phyloP scores from a whole-genome alignment of 2,888 invertebrate species.

The Rambutsinella grinnellia region DNA sequence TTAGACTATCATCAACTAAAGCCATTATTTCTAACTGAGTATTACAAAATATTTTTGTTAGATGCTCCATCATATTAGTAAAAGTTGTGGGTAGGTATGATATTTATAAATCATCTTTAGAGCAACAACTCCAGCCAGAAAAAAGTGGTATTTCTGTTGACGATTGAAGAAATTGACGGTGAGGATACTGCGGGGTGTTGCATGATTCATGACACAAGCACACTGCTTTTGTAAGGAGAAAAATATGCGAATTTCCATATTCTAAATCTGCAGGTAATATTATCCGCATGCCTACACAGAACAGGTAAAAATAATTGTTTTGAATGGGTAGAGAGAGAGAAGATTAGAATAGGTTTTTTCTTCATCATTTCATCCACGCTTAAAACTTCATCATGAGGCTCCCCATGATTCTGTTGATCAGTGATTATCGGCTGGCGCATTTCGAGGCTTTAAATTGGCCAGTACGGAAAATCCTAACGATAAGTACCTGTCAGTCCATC shows the following conservation, averaged over 20 bases:
- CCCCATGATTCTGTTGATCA: background rate
- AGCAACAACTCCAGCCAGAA: constrained; percentile 11
- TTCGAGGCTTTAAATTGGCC: too few species aligned
- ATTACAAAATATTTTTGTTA: background rate
- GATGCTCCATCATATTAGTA: background rate
- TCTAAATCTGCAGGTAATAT: background rate
- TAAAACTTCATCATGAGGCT: background rate
- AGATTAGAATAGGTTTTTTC: background rate
- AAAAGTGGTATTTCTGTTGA: background rate
- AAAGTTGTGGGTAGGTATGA: background rate
- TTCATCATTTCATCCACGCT: background rate
- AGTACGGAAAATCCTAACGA: too few species aligned
- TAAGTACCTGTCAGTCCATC: background rate
- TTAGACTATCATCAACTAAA: background rate
- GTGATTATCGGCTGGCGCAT: too few species aligned
- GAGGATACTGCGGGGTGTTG: constrained; percentile 35
- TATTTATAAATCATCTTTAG: constrained; percentile 48
- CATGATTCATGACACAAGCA: constrained; percentile 40
- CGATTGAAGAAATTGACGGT: constrained; percentile 10
- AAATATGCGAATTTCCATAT: constrained; percentile 34
- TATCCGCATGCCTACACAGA: background rate
- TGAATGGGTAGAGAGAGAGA: background rate
- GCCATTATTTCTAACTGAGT: background rate
- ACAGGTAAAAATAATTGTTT: background rate
- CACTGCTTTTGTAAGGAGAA: constrained; percentile 19